Percentiles rank a stretch among this genome's conserved stretches.
Conservation (phyloP, 1,140 invertebrate genomes). For the Papilio xuthus region DNA sequence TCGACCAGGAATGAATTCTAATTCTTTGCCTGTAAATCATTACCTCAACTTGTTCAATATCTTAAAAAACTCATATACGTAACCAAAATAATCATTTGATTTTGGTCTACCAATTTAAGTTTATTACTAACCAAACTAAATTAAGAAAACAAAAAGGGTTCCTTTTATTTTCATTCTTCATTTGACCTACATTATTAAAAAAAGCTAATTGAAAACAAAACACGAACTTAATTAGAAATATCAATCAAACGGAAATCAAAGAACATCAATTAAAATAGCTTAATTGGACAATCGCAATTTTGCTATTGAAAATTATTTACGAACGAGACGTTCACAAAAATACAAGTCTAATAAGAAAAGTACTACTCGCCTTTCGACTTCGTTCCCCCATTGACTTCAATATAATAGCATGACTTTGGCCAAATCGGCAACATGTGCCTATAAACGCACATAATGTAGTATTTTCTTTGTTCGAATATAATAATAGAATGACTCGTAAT, state of each 20-base stretch:
- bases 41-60: not conserved
- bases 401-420: conserved; percentile 67
- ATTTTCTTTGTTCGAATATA: conserved; percentile 74
- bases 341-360: conserved; percentile 38
- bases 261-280: conserved; percentile 7
- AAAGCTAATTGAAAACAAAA: conserved; percentile 31
- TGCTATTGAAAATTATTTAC: not conserved
- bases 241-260: conserved; percentile 27
- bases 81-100: too few species aligned
- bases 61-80: too few species aligned
- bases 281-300: conserved; percentile 26
- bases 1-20: not conserved
- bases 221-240: conserved; percentile 24
- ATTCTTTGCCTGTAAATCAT: not conserved
- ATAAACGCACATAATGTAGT: conserved; percentile 45
- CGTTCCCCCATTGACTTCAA: conserved; percentile 59
- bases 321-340: not conserved
- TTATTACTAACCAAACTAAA: not conserved
- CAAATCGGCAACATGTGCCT: conserved; percentile 64
- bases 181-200: not conserved
- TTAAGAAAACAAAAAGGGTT: not conserved
- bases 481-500: conserved; percentile 74
- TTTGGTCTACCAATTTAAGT: too few species aligned
- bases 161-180: not conserved
- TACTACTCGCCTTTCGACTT: conserved; percentile 51